A percentile compares a stretch with the other conserved stretches of the same genome.
Conservation (phyloP, 2,888 invertebrate genomes). For the Eretmocerus hayati region DNA sequence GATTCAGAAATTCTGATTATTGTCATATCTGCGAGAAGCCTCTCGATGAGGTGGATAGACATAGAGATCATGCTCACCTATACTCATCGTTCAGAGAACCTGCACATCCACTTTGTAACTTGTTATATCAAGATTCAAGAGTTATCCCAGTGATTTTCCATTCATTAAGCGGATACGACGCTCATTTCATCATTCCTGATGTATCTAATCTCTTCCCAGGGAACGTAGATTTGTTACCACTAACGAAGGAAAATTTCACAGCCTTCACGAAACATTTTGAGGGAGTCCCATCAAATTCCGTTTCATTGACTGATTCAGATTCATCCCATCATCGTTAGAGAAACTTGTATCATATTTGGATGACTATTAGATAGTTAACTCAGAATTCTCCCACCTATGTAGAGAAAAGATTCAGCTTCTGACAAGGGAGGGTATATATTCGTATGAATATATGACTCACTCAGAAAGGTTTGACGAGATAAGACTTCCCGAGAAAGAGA, state of each 20-base stretch:
- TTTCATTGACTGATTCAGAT: neutral
- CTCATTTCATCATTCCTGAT: neutral
- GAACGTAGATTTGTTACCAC: neutral
- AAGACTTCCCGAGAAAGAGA: neutral
- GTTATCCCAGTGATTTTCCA: neutral
- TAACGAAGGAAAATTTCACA: neutral
- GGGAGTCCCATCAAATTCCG: neutral
- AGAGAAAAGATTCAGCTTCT: neutral
- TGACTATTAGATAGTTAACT: neutral
- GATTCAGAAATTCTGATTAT: neutral
- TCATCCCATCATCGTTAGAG: neutral
- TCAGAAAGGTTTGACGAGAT: neutral
- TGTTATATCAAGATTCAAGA: neutral
- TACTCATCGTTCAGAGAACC: neutral
- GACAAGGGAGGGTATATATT: conserved; percentile 17
- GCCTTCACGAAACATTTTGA: conserved; percentile 7
- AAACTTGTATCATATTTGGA: neutral
- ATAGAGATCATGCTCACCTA: neutral
- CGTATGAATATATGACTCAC: conserved; percentile 16
- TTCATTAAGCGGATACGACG: neutral
- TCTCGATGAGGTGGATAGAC: neutral
- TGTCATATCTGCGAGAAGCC: neutral
- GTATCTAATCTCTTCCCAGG: neutral
- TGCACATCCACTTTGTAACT: neutral
- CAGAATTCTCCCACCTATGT: neutral